Conservation (phyloP, 2,113 vertebrate species). For the Petromus typicus region DNA sequence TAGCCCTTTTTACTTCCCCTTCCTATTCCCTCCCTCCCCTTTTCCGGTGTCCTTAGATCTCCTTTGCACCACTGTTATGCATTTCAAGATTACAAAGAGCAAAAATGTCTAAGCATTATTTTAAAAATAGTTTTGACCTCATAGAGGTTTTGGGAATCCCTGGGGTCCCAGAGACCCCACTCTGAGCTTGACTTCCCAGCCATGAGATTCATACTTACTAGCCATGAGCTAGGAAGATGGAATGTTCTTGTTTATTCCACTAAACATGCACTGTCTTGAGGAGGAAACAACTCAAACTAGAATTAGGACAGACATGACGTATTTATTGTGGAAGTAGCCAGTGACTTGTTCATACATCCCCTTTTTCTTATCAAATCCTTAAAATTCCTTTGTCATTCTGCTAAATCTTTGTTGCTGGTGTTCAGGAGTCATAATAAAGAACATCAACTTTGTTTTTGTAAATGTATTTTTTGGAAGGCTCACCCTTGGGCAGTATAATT, state of each 20-base stretch:
- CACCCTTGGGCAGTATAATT: not conserved
- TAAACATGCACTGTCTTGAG: not conserved
- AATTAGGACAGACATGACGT: not conserved
- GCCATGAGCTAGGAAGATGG: not conserved
- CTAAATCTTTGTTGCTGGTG: not conserved
- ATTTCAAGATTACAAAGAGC: not conserved
- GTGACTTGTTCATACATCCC: not conserved
- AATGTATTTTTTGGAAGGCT: not conserved
- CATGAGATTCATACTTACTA: too few species aligned
- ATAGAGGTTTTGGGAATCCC: not conserved
- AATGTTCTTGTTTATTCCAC: not conserved
- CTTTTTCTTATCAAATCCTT: constrained; percentile 44
- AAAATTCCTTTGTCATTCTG: constrained; percentile 1
- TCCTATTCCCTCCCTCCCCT: not conserved
- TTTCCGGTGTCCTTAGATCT: not conserved
- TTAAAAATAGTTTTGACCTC: constrained; percentile 12
- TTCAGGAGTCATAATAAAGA: constrained; percentile 25
- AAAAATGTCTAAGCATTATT: not conserved
- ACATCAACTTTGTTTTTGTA: not conserved
- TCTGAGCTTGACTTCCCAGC: not conserved
- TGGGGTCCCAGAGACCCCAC: not conserved
- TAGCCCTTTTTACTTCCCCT: not conserved
- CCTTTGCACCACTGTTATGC: not conserved
- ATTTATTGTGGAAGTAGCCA: constrained; percentile 19
- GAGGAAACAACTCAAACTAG: not conserved